Evolutionary conservation across 64 coral and sea anemone genomes (phyloP).

Genomic region (Stylophora pistillata): DNA sequence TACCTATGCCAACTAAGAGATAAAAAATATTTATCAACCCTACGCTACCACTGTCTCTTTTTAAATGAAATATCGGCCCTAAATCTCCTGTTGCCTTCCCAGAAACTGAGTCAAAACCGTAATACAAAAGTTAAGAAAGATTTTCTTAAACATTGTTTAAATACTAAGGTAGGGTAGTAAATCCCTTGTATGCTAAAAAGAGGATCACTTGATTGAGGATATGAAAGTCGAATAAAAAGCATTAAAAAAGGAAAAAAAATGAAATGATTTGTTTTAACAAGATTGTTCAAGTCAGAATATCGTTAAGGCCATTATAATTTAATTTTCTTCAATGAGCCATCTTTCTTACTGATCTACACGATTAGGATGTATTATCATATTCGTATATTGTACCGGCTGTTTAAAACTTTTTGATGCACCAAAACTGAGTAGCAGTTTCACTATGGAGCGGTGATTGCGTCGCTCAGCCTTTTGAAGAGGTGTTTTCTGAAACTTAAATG

Average conservation of each 20-base stretch:
- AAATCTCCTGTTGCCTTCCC: no score
- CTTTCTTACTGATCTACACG: not conserved
- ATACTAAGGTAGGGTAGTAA: no score
- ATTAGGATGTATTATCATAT: not conserved
- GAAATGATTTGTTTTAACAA: not conserved
- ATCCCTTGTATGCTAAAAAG: no score
- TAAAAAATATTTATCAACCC: no score
- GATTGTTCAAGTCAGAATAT: not conserved
- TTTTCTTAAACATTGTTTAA: no score
- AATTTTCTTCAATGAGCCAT: no score
- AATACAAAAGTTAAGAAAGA: not conserved
- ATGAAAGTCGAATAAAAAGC: not conserved
- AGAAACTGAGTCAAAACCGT: no score
- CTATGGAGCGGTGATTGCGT: not conserved
- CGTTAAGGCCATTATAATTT: no score
- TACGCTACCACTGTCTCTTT: no score
- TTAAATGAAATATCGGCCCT: no score
- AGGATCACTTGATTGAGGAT: no score
- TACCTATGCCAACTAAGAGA: no score
- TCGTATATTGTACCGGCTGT: not conserved
- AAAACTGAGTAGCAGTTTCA: not conserved
- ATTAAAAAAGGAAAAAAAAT: not conserved
- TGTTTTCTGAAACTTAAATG: conserved; percentile 21
- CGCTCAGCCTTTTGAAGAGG: conserved; percentile 26
- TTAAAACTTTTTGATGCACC: not conserved